Base-by-base conservation (phyloP, 2,113 vertebrate species). In the Mandrillus leucophaeus region DNA sequence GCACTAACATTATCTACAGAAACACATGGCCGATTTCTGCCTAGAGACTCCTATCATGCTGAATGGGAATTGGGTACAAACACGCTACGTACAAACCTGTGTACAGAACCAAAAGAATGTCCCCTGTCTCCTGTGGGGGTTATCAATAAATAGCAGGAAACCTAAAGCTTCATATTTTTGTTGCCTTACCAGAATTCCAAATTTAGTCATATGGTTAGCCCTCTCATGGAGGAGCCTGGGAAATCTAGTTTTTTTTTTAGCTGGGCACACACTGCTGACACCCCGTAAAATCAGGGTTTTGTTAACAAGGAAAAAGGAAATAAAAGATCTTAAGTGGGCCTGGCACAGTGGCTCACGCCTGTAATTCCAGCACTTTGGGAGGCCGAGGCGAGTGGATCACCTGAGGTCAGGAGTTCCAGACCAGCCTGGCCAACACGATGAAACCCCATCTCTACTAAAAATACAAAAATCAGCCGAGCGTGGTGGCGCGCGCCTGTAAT, bases 131-230 rank as follows among this genome's bases (percentile, higher is more conserved):
- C 98, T 98, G 35, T 20, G 66, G 5, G 98, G 98, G 95, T 98
- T 98, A 98, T 98, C 55, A 35, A 30, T n/a, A 8, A 2, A 2
- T 98, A 98, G 99, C 98, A 99, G 98, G 98, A 99, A 99, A 99
- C 99, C 99, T 99, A 99, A 99, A 99, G 98, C 99, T 99, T 99
- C 98, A 98, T 96, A 99, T 98, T 99, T 99, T 99, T 98, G 96
- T 78, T 99, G 98, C 98, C 99, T 99, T 98, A 98, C 98, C 97
- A 92, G 98, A 99, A 99, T 93, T 90, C 20, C n/a, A 75, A 78
- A 75, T 52, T 75, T 55, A 73, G 64, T 91, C 48, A 64, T 17
- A 32, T 55, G 25, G 27, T 73, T 57, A 16, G 27, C 35, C 48
- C 45, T 68, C 45, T 76, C 27, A 22, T 25, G 30, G 27, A 66